phyloP scores from a whole-genome alignment of 2,888 invertebrate genomes.

The Subacronicta megacephala region DNA sequence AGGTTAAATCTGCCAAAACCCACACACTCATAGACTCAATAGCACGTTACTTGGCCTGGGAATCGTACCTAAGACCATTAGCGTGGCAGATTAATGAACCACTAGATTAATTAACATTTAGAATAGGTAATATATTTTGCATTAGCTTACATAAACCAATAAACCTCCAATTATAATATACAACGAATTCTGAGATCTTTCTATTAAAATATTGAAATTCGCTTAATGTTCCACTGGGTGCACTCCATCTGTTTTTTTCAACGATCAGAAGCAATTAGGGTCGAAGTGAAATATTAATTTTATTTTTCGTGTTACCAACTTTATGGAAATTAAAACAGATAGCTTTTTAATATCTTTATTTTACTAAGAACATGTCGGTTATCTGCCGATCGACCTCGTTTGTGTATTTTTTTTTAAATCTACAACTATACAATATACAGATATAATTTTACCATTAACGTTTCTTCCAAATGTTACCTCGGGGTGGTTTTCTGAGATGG shows the following conservation, averaged over 20 bases:
- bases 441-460: constrained; percentile 19
- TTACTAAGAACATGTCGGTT: constrained; percentile 37
- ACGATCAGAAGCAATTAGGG: constrained; percentile 63
- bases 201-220: constrained; percentile 52
- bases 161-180: background rate
- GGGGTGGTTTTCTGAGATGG: constrained; percentile 55
- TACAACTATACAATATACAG: constrained; percentile 14
- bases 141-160: background rate
- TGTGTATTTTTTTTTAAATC: constrained; percentile 22
- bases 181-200: constrained; percentile 24
- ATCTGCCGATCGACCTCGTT: constrained; percentile 25
- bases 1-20: too few species aligned
- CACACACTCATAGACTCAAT: too few species aligned
- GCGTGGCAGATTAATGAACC: too few species aligned
- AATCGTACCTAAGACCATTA: too few species aligned
- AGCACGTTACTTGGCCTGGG: too few species aligned
- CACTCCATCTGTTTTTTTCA: constrained; percentile 46
- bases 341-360: constrained; percentile 58
- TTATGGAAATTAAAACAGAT: constrained; percentile 64
- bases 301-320: constrained; percentile 59
- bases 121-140: background rate
- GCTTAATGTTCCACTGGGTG: constrained; percentile 43
- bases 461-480: constrained; percentile 55
- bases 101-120: too few species aligned
- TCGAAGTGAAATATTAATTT: constrained; percentile 60